Evolutionary conservation across 2,888 invertebrate species (phyloP).

Genomic region (Dugesia japonica): DNA sequence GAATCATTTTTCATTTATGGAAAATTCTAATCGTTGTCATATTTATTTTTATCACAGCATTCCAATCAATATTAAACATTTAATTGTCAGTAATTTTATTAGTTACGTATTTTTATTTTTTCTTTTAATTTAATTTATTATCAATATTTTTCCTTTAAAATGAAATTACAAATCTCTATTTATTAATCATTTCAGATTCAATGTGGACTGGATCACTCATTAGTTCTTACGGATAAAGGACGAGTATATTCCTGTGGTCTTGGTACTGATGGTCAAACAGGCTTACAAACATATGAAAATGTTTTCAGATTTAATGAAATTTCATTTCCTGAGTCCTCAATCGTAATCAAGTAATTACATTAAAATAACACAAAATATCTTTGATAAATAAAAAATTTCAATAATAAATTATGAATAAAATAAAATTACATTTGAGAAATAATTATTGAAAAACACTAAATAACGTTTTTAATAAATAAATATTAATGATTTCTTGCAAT

Average conservation of each 20-base stretch:
- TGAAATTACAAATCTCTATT: background rate
- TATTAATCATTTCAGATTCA: slow-evolving; percentile 51
- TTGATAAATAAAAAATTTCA: too few relatives aligned
- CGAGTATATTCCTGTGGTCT: slow-evolving; percentile 73
- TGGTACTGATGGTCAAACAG: slow-evolving; percentile 82
- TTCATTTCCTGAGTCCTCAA: background rate
- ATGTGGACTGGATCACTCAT: slow-evolving; percentile 79
- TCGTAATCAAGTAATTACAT: too few relatives aligned
- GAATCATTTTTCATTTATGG: too few relatives aligned
- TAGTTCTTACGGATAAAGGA: slow-evolving; percentile 64
- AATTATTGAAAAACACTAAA: too few relatives aligned
- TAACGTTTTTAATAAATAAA: too few relatives aligned
- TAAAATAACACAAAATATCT: too few relatives aligned
- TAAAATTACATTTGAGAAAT: too few relatives aligned
- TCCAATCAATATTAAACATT: background rate
- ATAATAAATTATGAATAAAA: too few relatives aligned
- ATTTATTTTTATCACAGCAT: background rate
- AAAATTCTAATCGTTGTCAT: too few relatives aligned
- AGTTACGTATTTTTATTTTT: background rate
- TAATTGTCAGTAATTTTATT: background rate
- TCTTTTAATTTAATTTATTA: background rate
- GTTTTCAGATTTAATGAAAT: slow-evolving; percentile 26
- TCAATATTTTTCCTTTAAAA: background rate
- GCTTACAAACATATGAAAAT: slow-evolving; percentile 43
- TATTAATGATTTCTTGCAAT: too few relatives aligned